A percentile compares a stretch with the other conserved stretches of the same genome.
These are phyloP conservation scores for Propithecus perrieri DNA, from an alignment of 2,797 vertebrate species.

Conservation along the genomic window DNA sequence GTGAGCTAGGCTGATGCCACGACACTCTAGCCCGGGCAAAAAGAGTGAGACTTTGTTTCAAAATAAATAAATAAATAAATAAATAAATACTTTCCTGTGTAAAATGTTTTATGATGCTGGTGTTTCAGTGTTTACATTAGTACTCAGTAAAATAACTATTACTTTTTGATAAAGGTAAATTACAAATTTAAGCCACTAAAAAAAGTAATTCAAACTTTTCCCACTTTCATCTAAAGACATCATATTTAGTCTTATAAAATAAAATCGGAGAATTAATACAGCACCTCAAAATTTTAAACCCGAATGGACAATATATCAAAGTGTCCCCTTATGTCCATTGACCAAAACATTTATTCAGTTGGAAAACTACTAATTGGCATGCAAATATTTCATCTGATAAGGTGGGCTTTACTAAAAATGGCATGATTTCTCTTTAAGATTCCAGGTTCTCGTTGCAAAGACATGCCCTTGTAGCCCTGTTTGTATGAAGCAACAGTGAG, in stretches of 20 bases:
- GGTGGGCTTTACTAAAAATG: conserved; percentile 36
- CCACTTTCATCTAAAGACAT: not conserved
- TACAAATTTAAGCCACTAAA: not conserved
- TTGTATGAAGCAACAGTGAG: conserved; percentile 48
- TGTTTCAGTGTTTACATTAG: not conserved
- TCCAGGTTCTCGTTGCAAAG: conserved; percentile 32
- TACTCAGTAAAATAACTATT: conserved; percentile 20
- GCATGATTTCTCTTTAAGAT: not conserved
- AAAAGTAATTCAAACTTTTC: not conserved
- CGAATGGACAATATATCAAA: not conserved
- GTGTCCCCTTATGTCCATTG: not conserved
- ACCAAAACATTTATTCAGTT: conserved; percentile 10
- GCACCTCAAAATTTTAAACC: conserved; percentile 49
- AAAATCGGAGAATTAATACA: conserved; percentile 46
- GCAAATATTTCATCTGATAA: conserved; percentile 15
- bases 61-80: too few relatives aligned
- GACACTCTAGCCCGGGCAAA: too few relatives aligned
- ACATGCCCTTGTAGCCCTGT: conserved; percentile 3
- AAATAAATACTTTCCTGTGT: not conserved
- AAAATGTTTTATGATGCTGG: not conserved
- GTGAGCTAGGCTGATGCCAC: too few relatives aligned
- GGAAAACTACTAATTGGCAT: conserved; percentile 46
- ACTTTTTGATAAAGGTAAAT: not conserved
- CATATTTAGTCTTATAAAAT: not conserved
- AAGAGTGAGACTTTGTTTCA: too few relatives aligned